Evolutionary conservation across 1,140 invertebrate species (phyloP).

Genomic region (Drosophila bocqueti): DNA sequence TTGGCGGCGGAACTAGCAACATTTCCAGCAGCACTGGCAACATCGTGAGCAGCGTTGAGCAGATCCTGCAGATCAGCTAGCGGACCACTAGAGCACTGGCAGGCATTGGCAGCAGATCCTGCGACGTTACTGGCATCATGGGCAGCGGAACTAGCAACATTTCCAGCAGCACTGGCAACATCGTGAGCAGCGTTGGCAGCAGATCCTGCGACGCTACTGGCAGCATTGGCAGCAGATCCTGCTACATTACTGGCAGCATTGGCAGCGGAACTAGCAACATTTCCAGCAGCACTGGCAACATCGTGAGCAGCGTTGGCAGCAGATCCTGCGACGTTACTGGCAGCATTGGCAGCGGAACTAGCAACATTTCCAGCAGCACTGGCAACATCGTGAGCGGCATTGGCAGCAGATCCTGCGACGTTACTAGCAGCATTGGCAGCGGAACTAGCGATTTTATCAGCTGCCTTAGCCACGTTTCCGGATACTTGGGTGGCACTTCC

Average conservation of each 20-base stretch:
- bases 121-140: slow-evolving; percentile 3
- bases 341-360: too few relatives aligned
- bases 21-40: too few relatives aligned
- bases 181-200: neutral
- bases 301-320: neutral
- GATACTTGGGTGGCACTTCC: neutral
- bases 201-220: neutral
- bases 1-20: too few relatives aligned
- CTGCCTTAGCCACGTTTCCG: neutral
- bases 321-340: neutral
- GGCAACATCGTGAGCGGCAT: slow-evolving; percentile 2
- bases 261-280: neutral
- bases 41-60: too few relatives aligned
- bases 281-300: neutral
- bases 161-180: too few relatives aligned
- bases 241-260: slow-evolving; percentile 8
- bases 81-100: too few relatives aligned
- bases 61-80: too few relatives aligned
- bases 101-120: neutral
- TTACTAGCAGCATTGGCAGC: slow-evolving; percentile 1
- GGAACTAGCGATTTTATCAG: neutral
- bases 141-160: neutral
- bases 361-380: slow-evolving; percentile 11
- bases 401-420: neutral
- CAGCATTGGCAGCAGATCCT: too few relatives aligned